These are phyloP conservation scores for Craniophora ligustri DNA, from an alignment of 2,888 invertebrate species.

Conservation along the genomic window DNA sequence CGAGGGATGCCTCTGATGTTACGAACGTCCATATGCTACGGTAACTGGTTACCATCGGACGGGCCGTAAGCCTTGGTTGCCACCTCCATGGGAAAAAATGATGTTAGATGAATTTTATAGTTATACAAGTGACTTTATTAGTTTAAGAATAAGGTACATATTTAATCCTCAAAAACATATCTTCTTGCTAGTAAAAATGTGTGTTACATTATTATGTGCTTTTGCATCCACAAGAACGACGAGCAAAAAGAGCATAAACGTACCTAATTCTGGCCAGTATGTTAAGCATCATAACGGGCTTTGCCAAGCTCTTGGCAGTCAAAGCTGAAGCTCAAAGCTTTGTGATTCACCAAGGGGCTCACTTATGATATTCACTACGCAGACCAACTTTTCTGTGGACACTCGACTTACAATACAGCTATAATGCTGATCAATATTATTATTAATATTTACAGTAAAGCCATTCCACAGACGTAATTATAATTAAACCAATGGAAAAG, in stretches of 20 bases:
- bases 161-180: not conserved
- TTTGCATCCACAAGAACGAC: slow-evolving; percentile 11
- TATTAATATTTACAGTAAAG: slow-evolving; percentile 15
- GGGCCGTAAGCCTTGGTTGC: no score
- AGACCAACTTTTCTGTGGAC: slow-evolving; percentile 50
- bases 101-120: no score
- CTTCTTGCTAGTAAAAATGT: not conserved
- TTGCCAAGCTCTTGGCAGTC: slow-evolving; percentile 46
- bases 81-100: no score
- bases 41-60: no score
- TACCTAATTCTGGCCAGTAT: slow-evolving; percentile 34
- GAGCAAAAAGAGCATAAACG: slow-evolving; percentile 33
- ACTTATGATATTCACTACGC: slow-evolving; percentile 58
- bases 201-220: slow-evolving; percentile 6
- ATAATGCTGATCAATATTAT: slow-evolving; percentile 59
- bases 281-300: slow-evolving; percentile 47
- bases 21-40: no score
- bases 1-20: no score
- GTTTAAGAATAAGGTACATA: not conserved
- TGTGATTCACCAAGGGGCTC: slow-evolving; percentile 54
- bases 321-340: slow-evolving; percentile 62
- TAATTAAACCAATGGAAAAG: slow-evolving; percentile 10
- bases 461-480: no score
- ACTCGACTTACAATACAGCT: slow-evolving; percentile 26
- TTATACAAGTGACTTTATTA: no score